These are phyloP conservation scores for Diorhabda elongata DNA, from an alignment of 1,140 invertebrate species.

Conservation along the genomic window DNA sequence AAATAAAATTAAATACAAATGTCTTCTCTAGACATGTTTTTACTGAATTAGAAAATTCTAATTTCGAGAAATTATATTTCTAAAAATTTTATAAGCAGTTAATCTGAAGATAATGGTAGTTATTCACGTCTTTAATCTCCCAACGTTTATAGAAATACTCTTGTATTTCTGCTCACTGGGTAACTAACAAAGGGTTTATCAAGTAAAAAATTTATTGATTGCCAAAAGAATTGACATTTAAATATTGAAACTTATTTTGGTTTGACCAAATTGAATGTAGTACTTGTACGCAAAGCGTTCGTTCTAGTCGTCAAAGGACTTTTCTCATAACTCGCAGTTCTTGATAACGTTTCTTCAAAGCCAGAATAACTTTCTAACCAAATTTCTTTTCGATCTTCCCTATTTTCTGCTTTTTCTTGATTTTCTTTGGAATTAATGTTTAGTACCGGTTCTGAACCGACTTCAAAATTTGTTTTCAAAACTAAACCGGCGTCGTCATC, in stretches of 20 bases:
- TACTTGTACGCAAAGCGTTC: conserved; percentile 40
- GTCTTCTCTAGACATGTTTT: no score
- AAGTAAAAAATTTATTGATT: no score
- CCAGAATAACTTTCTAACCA: conserved; percentile 35
- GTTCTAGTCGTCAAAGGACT: conserved; percentile 39
- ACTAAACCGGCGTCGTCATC: conserved; percentile 21
- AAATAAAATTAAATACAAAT: no score
- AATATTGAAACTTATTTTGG: conserved; percentile 10
- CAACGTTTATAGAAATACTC: no score
- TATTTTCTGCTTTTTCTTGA: neutral
- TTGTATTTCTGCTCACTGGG: no score
- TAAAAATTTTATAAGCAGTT: no score
- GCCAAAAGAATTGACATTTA: no score
- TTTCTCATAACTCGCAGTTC: conserved; percentile 26
- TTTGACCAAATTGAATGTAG: conserved; percentile 46
- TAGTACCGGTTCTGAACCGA: conserved; percentile 32
- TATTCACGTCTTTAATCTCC: no score
- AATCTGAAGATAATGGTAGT: no score
- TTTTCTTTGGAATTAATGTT: conserved; percentile 16
- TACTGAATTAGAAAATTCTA: no score
- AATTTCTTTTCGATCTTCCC: conserved; percentile 30
- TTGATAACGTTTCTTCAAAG: conserved; percentile 30
- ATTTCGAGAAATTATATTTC: no score
- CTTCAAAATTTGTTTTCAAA: conserved; percentile 18
- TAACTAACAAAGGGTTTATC: no score